These are phyloP conservation scores for Chaunax sp. DNA, from an alignment of 2,797 vertebrate species.

Conservation along the genomic window DNA sequence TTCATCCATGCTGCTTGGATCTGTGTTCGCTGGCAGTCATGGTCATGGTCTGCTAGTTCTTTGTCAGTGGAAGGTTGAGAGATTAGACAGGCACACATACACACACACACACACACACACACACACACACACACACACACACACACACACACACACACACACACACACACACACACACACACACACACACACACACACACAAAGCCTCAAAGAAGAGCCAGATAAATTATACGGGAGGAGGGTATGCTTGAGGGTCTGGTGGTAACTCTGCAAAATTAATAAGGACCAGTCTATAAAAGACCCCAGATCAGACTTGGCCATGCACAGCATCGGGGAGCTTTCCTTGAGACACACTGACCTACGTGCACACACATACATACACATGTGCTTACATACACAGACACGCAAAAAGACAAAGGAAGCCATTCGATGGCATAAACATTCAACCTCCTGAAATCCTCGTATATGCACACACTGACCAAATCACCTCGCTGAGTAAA, in stretches of 20 bases:
- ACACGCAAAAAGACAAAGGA: conserved; percentile 31
- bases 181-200: conserved; percentile 30
- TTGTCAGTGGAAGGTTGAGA: conserved; percentile 29
- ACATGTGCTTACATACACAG: background rate
- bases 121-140: conserved; percentile 2
- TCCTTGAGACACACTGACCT: conserved; percentile 35
- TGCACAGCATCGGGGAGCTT: background rate
- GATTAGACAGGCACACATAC: conserved; percentile 25
- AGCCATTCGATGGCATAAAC: background rate
- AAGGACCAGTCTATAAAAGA: conserved; percentile 40
- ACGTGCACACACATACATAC: background rate
- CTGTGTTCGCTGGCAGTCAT: conserved; percentile 31
- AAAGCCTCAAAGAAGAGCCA: conserved; percentile 28
- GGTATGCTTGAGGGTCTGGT: conserved; percentile 34
- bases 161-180: conserved; percentile 5
- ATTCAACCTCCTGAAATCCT: background rate
- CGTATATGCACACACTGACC: conserved; percentile 3
- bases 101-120: conserved; percentile 12
- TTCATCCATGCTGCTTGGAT: conserved; percentile 30
- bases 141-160: conserved; percentile 18
- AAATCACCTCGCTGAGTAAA: conserved; percentile 24
- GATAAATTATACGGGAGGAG: conserved; percentile 36
- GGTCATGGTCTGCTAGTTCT: conserved; percentile 60
- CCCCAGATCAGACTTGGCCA: conserved; percentile 26
- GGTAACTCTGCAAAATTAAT: conserved; percentile 46